Percentiles rank a stretch among this genome's conserved stretches.
Evolutionary conservation across 2,888 invertebrate genomes (phyloP).

Genomic region (Eupithecia tripunctaria): DNA sequence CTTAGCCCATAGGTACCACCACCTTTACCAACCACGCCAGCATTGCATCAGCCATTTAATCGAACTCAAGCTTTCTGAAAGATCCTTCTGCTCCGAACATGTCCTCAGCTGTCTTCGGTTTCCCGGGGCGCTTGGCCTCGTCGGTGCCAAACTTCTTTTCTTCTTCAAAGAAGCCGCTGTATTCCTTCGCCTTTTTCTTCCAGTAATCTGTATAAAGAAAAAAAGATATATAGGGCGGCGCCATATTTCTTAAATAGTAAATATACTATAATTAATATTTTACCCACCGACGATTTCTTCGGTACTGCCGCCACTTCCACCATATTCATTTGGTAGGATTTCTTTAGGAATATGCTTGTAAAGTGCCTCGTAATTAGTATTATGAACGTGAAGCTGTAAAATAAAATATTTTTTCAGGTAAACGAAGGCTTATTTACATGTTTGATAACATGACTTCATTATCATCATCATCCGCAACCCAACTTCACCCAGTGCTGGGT

Average conservation of each 20-base stretch:
- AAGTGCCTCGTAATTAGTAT: slow-evolving; percentile 82
- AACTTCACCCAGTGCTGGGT: too few species aligned
- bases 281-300: slow-evolving; percentile 70
- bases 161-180: slow-evolving; percentile 80
- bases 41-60: slow-evolving; percentile 48
- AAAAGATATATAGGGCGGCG: too few species aligned
- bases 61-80: slow-evolving; percentile 78
- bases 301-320: slow-evolving; percentile 85
- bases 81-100: slow-evolving; percentile 85
- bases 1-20: not conserved
- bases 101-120: slow-evolving; percentile 80
- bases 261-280: not conserved
- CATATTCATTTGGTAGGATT: slow-evolving; percentile 87
- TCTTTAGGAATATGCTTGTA: slow-evolving; percentile 84
- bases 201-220: slow-evolving; percentile 62
- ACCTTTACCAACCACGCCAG: too few species aligned
- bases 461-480: too few species aligned
- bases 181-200: slow-evolving; percentile 75
- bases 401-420: not conserved
- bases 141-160: slow-evolving; percentile 79
- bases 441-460: not conserved
- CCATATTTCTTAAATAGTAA: not conserved
- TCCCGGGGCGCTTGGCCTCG: slow-evolving; percentile 83
- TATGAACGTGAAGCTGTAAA: slow-evolving; percentile 80
- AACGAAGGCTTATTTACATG: too few species aligned